Conservation (phyloP, 2,888 invertebrate species). For the Lasioglossum pauxillum region DNA sequence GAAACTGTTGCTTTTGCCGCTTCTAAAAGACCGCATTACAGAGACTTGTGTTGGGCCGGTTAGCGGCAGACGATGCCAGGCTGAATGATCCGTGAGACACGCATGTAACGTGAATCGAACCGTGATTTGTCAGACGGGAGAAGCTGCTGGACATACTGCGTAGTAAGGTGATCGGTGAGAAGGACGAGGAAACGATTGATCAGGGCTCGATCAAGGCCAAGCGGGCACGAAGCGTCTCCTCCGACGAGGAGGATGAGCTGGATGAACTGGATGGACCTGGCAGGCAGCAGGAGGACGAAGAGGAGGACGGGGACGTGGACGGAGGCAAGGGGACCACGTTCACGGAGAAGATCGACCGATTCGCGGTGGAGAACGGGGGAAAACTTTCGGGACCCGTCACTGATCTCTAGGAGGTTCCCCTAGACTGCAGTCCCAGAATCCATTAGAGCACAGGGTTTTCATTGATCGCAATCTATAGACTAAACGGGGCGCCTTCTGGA, state of each 20-base stretch:
- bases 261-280: slow-evolving; percentile 7
- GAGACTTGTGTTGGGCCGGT: slow-evolving; percentile 72
- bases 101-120: slow-evolving; percentile 71
- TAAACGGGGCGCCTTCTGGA: not conserved
- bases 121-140: slow-evolving; percentile 83
- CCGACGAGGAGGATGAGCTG: slow-evolving; percentile 25
- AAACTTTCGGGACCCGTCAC: slow-evolving; percentile 79
- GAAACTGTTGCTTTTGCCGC: slow-evolving; percentile 77
- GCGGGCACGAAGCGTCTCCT: slow-evolving; percentile 16
- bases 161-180: slow-evolving; percentile 74
- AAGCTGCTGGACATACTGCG: slow-evolving; percentile 81
- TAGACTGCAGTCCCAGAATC: not conserved
- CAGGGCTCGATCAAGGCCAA: not conserved
- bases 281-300: slow-evolving; percentile 44
- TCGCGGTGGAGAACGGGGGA: slow-evolving; percentile 58
- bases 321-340: slow-evolving; percentile 40
- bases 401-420: slow-evolving; percentile 71
- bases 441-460: not conserved
- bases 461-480: too few species aligned
- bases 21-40: slow-evolving; percentile 77
- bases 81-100: slow-evolving; percentile 23
- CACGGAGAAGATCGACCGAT: slow-evolving; percentile 45
- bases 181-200: slow-evolving; percentile 59
- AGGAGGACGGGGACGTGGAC: slow-evolving; percentile 49
- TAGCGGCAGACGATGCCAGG: slow-evolving; percentile 53